Evolutionary conservation across 1,140 invertebrate species (phyloP), one percentile per base, ranked within the genome.

Genomic region (Cecropterus lyciades): DNA sequence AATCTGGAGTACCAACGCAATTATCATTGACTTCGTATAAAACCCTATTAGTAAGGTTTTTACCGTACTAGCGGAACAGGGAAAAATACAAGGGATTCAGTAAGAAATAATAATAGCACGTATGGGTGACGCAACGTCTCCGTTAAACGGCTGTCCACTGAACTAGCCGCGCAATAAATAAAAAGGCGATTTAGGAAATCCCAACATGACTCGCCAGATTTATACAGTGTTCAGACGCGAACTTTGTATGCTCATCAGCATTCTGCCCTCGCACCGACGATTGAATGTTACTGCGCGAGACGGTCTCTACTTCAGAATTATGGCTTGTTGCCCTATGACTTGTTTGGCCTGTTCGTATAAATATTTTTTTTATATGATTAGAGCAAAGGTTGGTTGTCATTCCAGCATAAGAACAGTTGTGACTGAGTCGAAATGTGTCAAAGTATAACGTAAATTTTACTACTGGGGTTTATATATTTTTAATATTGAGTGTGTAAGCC

Each of bases 241-340:
- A 87, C 57, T n/a, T n/a, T n/a, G n/a, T n/a, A n/a, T 88, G 79
- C 83, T 87, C 84, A 89, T 89, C 86, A 85, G 83, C 85, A 89
- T 89, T 89, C 85, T 79, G 76, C 80, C 83, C 80, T 81, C 86
- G 86, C 78, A 64, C 80, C 78, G 77, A 86, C 86, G 86, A 89
- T 89, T 89, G 86, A 89, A 89, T 89, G 86, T 86, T 87, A 87
- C 85, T 33, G 53, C 53, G 82, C 74, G 82, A 82, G 84, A 80
- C 74, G n/a, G n/a, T 78, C 82, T 82, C 80, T 75, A 76, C 79
- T 84, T 78, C 73, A 79, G 75, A 88, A 75, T 85, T 88, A 88
- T 82, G 63, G 70, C 53, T 81, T 77, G 72, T 77, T 79, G 72
- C 52, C 68, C 70, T 72, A 70, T 72, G 73, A 80, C 77, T 76